Evolutionary conservation across 2,113 vertebrate genomes (phyloP), one percentile per base, ranked within the genome.

Genomic region (Vulpes vulpes): DNA sequence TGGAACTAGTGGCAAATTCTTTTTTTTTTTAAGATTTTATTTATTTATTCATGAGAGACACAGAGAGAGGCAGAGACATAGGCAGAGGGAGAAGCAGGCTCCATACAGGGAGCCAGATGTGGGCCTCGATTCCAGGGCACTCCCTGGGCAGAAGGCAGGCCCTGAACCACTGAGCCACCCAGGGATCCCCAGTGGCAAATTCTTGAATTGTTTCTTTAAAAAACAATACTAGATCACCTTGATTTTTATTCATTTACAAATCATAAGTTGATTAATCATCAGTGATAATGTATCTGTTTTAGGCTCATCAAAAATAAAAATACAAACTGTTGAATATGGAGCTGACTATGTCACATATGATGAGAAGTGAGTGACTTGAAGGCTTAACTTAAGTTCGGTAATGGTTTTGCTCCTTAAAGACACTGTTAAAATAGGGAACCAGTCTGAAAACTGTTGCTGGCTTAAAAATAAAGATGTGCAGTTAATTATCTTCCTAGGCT

Each of bases 171-270:
- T 43, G 43, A 43, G 43, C 43, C 43, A 43, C 43, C 43, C 43
- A 43, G 43, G 43, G 43, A 43, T 43, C 43, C 43, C 43, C 43
- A 22, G 30, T 10, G 16, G 27, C 12, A 78, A 91, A 94, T 85
- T 84, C 32, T 32, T 89, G 6, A 2, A 59, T 7, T 84, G 12
- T 57, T 84, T 11, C 49, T 49, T 93, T 67, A 85, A 64, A 94
- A 64, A 85, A 43, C 43, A 57, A 30, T 27, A 64, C 11, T 53
- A 2, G n/a, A 35, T 51, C n/a, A 82, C 12, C 12, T 19, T 89
- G 17, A 11, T 90, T 78, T 97, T 73, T 49, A 35, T 89, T 96
- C 23, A 73, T 81, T 88, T 65, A 71, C 14, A 88, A 76, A 74
- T 94, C 67, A 59, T 7, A 92, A 90, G 12, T 60, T 49, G 49